phyloP scores from a whole-genome alignment of 2,888 invertebrate genomes.

The Aphidius colemani region DNA sequence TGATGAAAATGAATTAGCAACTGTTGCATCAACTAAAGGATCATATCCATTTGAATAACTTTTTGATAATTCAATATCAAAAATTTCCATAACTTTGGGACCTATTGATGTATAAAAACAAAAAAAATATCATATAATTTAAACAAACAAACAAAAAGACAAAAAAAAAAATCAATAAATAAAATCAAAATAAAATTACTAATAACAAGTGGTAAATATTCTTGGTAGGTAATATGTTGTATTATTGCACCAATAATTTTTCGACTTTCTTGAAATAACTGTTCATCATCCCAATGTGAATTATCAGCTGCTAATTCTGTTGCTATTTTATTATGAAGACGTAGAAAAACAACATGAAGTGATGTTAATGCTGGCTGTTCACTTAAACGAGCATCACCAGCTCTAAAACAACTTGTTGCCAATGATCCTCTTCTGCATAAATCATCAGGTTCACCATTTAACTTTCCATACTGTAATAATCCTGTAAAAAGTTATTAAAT shows the following conservation, averaged over 20 bases:
- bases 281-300: constrained; percentile 87
- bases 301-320: constrained; percentile 74
- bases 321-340: constrained; percentile 79
- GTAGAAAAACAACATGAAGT: constrained; percentile 75
- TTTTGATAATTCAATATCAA: constrained; percentile 71
- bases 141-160: constrained; percentile 1
- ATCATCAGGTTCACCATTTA: constrained; percentile 62
- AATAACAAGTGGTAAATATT: constrained; percentile 80
- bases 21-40: constrained; percentile 71
- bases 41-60: constrained; percentile 75
- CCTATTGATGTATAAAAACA: constrained; percentile 54
- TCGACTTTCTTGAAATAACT: constrained; percentile 82
- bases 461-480: constrained; percentile 66
- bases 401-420: constrained; percentile 75
- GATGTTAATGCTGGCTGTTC: constrained; percentile 82
- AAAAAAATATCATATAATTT: neutral
- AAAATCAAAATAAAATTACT: constrained; percentile 59
- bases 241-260: constrained; percentile 80
- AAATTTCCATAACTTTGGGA: constrained; percentile 74
- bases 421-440: constrained; percentile 74
- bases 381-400: constrained; percentile 78
- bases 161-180: neutral
- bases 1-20: constrained; percentile 79
- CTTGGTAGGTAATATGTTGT: constrained; percentile 83
- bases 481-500: constrained; percentile 39